A percentile compares a stretch with the other conserved stretches of the same genome.
These are phyloP conservation scores for Acrobasis repandana DNA, from an alignment of 2,888 invertebrate species.

Conservation along the genomic window DNA sequence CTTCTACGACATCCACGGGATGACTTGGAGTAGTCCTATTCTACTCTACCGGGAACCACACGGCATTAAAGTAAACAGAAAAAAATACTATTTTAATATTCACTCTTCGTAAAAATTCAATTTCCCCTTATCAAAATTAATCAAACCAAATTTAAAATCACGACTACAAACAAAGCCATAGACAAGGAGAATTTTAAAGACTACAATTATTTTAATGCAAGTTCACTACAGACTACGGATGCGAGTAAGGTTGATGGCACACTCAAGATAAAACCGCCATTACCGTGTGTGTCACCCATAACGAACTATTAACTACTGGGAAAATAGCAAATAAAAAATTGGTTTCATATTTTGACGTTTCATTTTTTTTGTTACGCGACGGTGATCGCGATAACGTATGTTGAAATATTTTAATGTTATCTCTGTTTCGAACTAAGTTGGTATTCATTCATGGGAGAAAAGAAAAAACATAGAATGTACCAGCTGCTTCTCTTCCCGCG, in stretches of 20 bases:
- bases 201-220: constrained; percentile 35
- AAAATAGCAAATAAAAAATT: constrained; percentile 66
- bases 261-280: constrained; percentile 70
- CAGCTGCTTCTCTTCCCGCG: no score
- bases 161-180: constrained; percentile 8
- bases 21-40: no score
- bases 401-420: constrained; percentile 5
- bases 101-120: background rate
- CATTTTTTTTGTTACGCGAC: constrained; percentile 42
- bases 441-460: background rate
- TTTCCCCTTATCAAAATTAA: background rate
- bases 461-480: no score
- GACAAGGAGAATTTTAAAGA: constrained; percentile 18
- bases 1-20: no score
- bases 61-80: no score
- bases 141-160: constrained; percentile 1
- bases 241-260: constrained; percentile 75
- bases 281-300: constrained; percentile 76
- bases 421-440: background rate
- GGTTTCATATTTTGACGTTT: constrained; percentile 50
- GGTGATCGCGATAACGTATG: constrained; percentile 20
- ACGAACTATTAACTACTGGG: constrained; percentile 72
- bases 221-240: constrained; percentile 55
- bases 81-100: no score
- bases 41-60: no score